phyloP scores from a whole-genome alignment of 2,888 invertebrate species.

The Xestia ashworthii region DNA sequence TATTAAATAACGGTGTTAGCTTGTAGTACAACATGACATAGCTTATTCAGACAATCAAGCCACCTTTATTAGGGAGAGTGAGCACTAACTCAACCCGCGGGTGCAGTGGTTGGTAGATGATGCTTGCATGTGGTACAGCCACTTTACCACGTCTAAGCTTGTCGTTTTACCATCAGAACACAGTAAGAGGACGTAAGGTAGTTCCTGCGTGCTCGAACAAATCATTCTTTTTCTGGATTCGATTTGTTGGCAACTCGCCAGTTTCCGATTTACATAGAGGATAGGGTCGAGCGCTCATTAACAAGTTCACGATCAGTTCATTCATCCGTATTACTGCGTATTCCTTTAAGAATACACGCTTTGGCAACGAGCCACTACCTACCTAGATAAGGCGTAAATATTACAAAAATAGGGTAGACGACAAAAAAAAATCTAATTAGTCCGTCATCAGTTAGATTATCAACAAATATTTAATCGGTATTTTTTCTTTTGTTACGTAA shows the following conservation, averaged over 20 bases:
- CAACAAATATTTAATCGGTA: too few relatives aligned
- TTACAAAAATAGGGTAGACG: slow-evolving; percentile 17
- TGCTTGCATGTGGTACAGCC: neutral
- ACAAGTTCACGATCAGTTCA: slow-evolving; percentile 52
- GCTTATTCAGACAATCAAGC: neutral
- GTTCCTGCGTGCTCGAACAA: slow-evolving; percentile 16
- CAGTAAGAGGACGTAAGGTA: neutral
- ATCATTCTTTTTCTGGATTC: slow-evolving; percentile 26
- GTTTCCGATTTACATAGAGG: slow-evolving; percentile 26
- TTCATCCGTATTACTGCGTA: slow-evolving; percentile 28
- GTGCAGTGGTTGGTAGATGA: neutral
- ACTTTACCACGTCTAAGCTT: neutral
- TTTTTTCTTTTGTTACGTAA: too few relatives aligned
- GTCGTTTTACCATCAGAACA: neutral
- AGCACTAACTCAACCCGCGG: neutral
- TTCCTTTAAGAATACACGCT: slow-evolving; percentile 17
- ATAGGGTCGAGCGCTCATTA: slow-evolving; percentile 46
- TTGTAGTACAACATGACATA: neutral
- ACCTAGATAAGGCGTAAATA: slow-evolving; percentile 6
- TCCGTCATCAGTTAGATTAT: too few relatives aligned
- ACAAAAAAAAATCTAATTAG: too few relatives aligned
- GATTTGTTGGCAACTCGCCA: slow-evolving; percentile 47
- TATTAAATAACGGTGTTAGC: neutral
- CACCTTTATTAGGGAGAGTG: neutral
- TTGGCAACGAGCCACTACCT: slow-evolving; percentile 34